Percentiles rank a stretch among this genome's conserved stretches.
Conservation (phyloP, 2,113 vertebrate species). For the Macquaria ambigua region DNA sequence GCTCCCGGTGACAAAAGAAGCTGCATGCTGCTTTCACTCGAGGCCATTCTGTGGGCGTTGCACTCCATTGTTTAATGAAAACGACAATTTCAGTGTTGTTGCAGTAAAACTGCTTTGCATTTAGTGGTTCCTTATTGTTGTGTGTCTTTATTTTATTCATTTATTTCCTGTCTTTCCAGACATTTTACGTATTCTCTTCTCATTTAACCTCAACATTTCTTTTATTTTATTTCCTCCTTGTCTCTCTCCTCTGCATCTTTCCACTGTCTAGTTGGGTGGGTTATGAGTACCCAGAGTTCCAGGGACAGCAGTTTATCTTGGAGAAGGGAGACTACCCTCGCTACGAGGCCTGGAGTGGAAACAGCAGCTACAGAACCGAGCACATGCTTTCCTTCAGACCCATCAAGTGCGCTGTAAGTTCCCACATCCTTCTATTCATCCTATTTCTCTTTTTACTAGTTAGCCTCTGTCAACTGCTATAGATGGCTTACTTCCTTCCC, state of each 20-base stretch:
- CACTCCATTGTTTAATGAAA: slow-evolving; percentile 41
- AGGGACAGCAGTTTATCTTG: slow-evolving; percentile 98
- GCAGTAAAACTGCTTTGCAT: neutral
- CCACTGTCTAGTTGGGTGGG: slow-evolving; percentile 89
- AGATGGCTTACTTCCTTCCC: neutral
- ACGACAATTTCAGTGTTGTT: slow-evolving; percentile 15
- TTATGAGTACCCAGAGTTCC: slow-evolving; percentile 95
- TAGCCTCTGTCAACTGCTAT: neutral
- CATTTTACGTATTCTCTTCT: neutral
- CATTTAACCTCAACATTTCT: neutral
- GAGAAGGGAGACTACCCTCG: slow-evolving; percentile 97
- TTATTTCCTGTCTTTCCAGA: neutral
- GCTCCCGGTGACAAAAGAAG: slow-evolving; percentile 67
- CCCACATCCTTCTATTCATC: neutral
- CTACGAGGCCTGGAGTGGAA: slow-evolving; percentile 95
- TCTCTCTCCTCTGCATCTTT: neutral
- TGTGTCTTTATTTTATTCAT: neutral
- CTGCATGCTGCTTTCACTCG: slow-evolving; percentile 37
- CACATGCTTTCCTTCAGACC: slow-evolving; percentile 96
- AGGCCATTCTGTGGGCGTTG: slow-evolving; percentile 35
- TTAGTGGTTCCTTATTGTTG: neutral
- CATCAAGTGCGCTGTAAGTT: slow-evolving; percentile 92
- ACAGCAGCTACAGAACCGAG: slow-evolving; percentile 94
- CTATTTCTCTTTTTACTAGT: neutral
- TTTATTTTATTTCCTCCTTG: neutral